phyloP scores from a whole-genome alignment of 2,113 vertebrate species.

The Toxostoma redivivum region DNA sequence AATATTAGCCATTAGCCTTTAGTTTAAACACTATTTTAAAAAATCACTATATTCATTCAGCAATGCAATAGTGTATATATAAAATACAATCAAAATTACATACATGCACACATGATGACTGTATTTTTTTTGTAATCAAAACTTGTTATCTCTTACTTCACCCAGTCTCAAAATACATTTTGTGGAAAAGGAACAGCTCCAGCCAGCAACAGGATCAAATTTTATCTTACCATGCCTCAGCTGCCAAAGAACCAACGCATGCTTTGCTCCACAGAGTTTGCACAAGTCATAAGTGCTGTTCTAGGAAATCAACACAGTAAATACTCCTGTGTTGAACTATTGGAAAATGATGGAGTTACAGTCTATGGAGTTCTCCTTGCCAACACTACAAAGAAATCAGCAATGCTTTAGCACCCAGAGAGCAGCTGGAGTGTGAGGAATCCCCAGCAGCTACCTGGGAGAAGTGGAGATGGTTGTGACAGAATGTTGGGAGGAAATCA shows the following conservation, averaged over 20 bases:
- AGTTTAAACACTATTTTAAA: background rate
- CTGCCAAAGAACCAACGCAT: background rate
- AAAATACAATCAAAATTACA: background rate
- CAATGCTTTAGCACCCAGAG: background rate
- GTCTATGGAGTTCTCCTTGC: background rate
- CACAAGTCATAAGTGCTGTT: background rate
- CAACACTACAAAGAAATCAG: background rate
- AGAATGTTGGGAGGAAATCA: background rate
- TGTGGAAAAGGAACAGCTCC: background rate
- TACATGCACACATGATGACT: accelerated
- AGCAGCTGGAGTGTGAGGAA: background rate
- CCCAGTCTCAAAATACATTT: background rate
- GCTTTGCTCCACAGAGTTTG: background rate
- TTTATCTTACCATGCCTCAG: background rate
- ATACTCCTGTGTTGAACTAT: background rate
- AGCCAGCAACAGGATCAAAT: background rate
- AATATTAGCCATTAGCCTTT: background rate
- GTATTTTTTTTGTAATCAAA: background rate
- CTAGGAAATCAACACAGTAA: background rate
- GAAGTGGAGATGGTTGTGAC: background rate
- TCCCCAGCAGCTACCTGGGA: background rate
- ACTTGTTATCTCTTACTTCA: background rate
- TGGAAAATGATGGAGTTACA: background rate
- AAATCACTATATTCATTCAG: background rate
- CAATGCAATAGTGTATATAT: background rate